Base-by-base conservation (phyloP, 2,113 vertebrate genomes). In the Tachuris rubrigastra region DNA sequence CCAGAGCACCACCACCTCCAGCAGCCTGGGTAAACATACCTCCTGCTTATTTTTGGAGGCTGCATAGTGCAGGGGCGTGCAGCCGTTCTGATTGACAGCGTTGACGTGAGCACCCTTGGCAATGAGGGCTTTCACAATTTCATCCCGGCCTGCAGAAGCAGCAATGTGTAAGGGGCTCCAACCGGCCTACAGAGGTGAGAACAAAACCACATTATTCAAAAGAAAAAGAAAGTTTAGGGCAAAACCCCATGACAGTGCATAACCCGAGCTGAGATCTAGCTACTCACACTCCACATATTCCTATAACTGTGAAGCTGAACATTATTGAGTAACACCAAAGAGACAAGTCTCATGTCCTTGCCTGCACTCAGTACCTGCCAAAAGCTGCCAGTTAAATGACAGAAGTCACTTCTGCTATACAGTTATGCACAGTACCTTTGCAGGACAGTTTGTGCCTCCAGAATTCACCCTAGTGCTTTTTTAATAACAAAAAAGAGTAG, bases 111-210 rank as follows among this genome's bases (percentile, higher is more conserved):
- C 99, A 72, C 99, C 99, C 98, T 97, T 99, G 33, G 96, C 96
- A 89, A 99, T 98, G 42, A 99, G 97, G 23, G 98, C 97, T 93
- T 95, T 98, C 66, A 99, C 99, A 20, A 99, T 99, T 53, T 99
- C 99, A 87, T 99, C 99, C 31, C 99, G 98, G 69, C 99, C 99
- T 31, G 99, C 99, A 8, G 99, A 99, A 15, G 99, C 98, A 10
- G 99, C 99, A 35, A 99, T 99, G 93, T 99, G 99, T 85, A 99
- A 97, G 66, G 99, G 99, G 49, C 98, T 98, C 99, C 99, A 99
- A 2, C 98, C 98, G 55, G 98, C 98, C 99, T 99, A 65, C 5
- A 94, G 56, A 47, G 18, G 13, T 37, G 71, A 84, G 52, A 22
- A 60, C 47, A 90, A 30, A 50, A 8, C 18, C 50, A 56, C 0